Evolutionary conservation across 2,888 invertebrate species (phyloP), one percentile per base, ranked within the genome.

Genomic region (Tridacna crocea): DNA sequence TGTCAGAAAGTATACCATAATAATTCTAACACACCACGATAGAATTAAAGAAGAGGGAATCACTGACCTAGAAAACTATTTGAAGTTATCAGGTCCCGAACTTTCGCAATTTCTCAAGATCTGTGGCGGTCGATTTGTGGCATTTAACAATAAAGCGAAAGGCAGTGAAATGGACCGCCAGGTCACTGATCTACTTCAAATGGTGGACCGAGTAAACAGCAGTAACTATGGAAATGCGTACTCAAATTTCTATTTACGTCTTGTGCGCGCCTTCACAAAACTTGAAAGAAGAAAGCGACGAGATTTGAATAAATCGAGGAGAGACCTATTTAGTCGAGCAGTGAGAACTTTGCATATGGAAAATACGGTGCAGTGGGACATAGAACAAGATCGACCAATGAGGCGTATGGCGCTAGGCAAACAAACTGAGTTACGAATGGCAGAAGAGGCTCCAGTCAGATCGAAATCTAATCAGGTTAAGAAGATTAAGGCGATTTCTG

Each of bases 1-100:
- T 11, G 70, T 82, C 36, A 48, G 19, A 4, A 77, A 61, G 26
- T 24, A 78, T 17, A 63, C 75, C 19, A 82, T 82, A 13, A 65
- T 82, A 48, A 58, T 82, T 19, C 17, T 82, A 1, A 82, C 82
- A 11, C 68, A 82, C 58, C 60, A 26, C 27, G 81, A 81, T 51
- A 36, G 36, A 12, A 61, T 81, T n/a, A n/a, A 68, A 63, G 51
- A 55, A 3, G 75, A 75, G 11, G 70, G 61, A 48, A 19, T 80
- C 24, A 24, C 6, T 13, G 65, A 80, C 63, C 8, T 22, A n/a
- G 46, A 47, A 17, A 27, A 63, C 0, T 80, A 36, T 75, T 47
- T 80, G 8, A 48, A 60, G 36, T 19, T n/a, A 1, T 72, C 66
- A 48, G 80, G 75, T 1, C 27, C 24, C 13, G 75, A 70, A 46